Base-by-base conservation (phyloP, 2,888 invertebrate species). In the Rotaria macrura region DNA sequence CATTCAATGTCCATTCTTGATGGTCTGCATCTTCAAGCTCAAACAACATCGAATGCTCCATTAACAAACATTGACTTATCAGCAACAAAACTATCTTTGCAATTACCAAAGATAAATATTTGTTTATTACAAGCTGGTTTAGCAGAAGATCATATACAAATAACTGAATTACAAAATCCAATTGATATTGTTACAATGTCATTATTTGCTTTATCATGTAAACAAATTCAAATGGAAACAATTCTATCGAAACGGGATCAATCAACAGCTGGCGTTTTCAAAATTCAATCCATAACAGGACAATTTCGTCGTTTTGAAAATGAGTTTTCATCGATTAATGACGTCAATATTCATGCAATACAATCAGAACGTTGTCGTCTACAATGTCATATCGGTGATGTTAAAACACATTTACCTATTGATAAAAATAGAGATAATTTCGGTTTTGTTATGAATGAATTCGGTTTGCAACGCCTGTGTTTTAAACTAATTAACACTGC, bases 281-380 rank as follows among this genome's bases (percentile, higher is more conserved):
- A 74, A 74, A 74, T 74, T 74, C 25, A 40, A 74, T 74, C 74
- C 2, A 23, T 74, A 25, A 74, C 74, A 43, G 74, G 74, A 40
- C 74, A 74, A 74, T 74, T 74, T 74, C 74, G 74, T 74, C 74
- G 74, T 43, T 74, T 74, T 40, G 74, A 74, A 74, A 74, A 74
- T 43, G 43, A 74, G 23, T 74, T 74, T 74, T 74, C 74, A 10
- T 74, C 43, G 2, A 23, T 74, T 23, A 43, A 74, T 10, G 23
- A 74, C 43, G 74, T 74, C 29, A 74, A 74, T 43, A 43, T 74
- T 10, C 74, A 74, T 74, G 74, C 74, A 4, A 74, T 74, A 38
- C 74, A 74, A 74, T 74, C 74, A 10, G 40, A 74, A 74, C 74
- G 74, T 25, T 74, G 74, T 74, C 38, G 43, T 40, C 43, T 74